phyloP scores from a whole-genome alignment of 1,140 invertebrate species.

The Mamestra configurata region DNA sequence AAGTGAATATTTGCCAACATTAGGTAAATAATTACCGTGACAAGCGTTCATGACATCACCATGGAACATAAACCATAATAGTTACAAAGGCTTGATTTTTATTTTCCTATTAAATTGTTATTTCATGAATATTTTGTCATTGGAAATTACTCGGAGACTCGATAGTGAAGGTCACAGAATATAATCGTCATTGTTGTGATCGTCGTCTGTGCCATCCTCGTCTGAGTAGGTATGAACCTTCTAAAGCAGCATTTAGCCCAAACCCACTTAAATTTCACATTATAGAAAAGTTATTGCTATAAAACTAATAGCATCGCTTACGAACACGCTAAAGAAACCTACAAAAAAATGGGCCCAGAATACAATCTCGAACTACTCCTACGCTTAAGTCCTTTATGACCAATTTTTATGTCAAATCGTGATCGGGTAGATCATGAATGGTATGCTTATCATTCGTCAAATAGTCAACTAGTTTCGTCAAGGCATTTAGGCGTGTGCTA shows the following conservation, averaged over 20 bases:
- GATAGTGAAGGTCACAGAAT: not conserved
- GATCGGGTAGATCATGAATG: not conserved
- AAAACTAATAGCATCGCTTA: too few species aligned
- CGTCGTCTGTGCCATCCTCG: too few species aligned
- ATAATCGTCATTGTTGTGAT: not conserved
- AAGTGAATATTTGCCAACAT: not conserved
- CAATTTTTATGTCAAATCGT: not conserved
- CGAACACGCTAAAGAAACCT: too few species aligned
- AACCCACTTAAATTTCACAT: too few species aligned
- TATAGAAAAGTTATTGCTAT: too few species aligned
- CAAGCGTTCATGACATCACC: not conserved
- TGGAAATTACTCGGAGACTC: not conserved
- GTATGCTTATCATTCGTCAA: not conserved
- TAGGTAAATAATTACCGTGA: not conserved
- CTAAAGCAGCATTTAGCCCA: too few species aligned
- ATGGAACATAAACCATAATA: not conserved
- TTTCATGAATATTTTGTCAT: not conserved
- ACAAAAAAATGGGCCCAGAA: too few species aligned
- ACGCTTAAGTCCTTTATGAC: not conserved
- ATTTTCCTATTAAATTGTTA: not conserved
- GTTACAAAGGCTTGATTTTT: not conserved
- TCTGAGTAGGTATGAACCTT: too few species aligned
- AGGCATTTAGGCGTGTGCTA: conserved; percentile 17
- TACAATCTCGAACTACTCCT: not conserved
- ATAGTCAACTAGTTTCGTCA: not conserved